phyloP scores from a whole-genome alignment of 2,888 invertebrate species.

The Eilema depressum region DNA sequence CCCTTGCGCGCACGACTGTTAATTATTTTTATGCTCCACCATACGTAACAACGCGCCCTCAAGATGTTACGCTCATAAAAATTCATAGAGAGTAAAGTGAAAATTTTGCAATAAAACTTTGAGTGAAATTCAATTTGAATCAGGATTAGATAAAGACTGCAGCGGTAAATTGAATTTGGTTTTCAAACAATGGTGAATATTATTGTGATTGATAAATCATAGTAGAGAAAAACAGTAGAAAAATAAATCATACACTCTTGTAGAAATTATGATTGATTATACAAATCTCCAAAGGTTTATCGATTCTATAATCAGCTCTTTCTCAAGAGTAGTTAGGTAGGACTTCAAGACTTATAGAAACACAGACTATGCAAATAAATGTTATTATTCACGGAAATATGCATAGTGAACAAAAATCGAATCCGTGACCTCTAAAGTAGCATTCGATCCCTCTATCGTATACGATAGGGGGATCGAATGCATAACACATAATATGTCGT shows the following conservation, averaged over 20 bases:
- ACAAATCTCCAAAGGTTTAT: not conserved
- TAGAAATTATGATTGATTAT: not conserved
- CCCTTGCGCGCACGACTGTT: slow-evolving; percentile 71
- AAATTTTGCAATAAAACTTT: slow-evolving; percentile 68
- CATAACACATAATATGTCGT: no score
- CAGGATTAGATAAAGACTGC: slow-evolving; percentile 32
- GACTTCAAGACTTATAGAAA: no score
- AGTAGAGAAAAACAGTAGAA: not conserved
- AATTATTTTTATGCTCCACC: slow-evolving; percentile 84
- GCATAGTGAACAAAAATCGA: no score
- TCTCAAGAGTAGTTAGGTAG: no score
- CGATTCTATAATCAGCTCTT: not conserved
- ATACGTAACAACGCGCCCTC: slow-evolving; percentile 75
- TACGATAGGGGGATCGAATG: no score
- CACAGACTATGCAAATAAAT: not conserved
- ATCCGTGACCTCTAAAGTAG: no score
- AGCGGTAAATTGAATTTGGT: slow-evolving; percentile 30
- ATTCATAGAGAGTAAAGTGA: slow-evolving; percentile 76
- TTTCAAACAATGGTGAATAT: slow-evolving; percentile 38
- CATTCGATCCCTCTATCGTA: no score
- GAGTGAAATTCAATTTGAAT: slow-evolving; percentile 58
- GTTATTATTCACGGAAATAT: no score
- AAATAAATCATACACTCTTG: not conserved
- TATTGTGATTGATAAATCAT: not conserved
- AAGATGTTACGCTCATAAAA: slow-evolving; percentile 79